phyloP scores from a whole-genome alignment of 2,797 vertebrate genomes.

The Poecilia wingei region DNA sequence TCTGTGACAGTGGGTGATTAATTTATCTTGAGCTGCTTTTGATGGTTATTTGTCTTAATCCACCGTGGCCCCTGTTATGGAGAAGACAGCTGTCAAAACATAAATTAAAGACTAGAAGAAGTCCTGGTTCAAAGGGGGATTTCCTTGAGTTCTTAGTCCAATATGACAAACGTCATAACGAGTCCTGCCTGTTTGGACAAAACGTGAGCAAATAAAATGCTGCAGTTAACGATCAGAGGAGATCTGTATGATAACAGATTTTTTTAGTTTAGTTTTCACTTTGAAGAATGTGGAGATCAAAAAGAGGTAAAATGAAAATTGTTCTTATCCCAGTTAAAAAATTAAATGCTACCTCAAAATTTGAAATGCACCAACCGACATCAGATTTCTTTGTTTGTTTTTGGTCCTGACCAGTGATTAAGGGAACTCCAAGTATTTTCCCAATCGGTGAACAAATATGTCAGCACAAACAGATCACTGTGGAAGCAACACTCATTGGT shows the following conservation, averaged over 20 bases:
- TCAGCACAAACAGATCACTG: neutral
- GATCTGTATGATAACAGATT: neutral
- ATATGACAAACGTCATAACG: neutral
- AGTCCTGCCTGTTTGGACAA: neutral
- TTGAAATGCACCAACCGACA: neutral
- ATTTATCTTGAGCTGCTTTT: neutral
- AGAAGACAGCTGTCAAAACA: slow-evolving; percentile 20
- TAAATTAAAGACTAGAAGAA: neutral
- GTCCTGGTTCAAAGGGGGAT: neutral
- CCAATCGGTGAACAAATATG: neutral
- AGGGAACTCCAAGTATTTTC: neutral
- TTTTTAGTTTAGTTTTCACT: neutral
- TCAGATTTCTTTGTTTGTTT: neutral
- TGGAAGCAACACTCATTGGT: neutral
- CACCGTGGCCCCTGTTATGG: neutral
- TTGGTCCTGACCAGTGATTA: neutral
- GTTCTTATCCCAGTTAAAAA: neutral
- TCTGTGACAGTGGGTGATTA: slow-evolving; percentile 2
- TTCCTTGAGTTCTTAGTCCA: neutral
- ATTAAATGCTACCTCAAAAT: neutral
- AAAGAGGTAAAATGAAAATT: neutral
- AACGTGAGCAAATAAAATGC: neutral
- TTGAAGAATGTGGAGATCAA: neutral
- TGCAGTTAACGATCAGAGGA: neutral
- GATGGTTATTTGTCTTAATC: neutral